Percentiles rank a stretch among this genome's conserved stretches.
phyloP scores from a whole-genome alignment of 1,140 invertebrate species.

The Hyposmocoma kahamanoa region DNA sequence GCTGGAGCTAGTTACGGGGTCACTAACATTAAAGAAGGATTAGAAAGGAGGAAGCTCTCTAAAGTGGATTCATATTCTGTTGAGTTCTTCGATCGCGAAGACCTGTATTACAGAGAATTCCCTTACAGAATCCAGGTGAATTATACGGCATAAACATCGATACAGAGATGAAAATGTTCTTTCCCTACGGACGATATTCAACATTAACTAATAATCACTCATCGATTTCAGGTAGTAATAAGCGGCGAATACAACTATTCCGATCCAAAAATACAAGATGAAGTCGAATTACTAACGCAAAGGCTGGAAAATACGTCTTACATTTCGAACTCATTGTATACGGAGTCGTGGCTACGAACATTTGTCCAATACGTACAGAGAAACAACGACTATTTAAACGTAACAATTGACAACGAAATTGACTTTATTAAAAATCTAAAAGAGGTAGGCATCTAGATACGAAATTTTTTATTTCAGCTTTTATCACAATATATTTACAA shows the following conservation, averaged over 20 bases:
- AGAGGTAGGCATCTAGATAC: conserved; percentile 73
- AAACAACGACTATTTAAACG: conserved; percentile 83
- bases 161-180: no score
- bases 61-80: conserved; percentile 93
- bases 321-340: conserved; percentile 85
- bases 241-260: conserved; percentile 91
- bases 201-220: no score
- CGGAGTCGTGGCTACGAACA: conserved; percentile 92
- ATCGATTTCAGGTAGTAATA: conserved; percentile 88
- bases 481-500: not conserved
- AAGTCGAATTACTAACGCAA: conserved; percentile 86
- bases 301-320: conserved; percentile 88
- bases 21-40: conserved; percentile 90
- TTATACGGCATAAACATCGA: no score
- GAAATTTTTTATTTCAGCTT: not conserved
- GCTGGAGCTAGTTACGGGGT: conserved; percentile 91
- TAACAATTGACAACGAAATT: conserved; percentile 81
- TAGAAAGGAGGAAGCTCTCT: conserved; percentile 89
- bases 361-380: conserved; percentile 86
- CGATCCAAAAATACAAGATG: conserved; percentile 82
- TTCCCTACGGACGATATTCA: no score
- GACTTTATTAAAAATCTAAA: conserved; percentile 85
- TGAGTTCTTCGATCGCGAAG: conserved; percentile 91
- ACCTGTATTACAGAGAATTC: conserved; percentile 92
- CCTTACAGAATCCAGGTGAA: conserved; percentile 90